These are phyloP conservation scores for Matsumyia berberina DNA, from an alignment of 2,888 invertebrate genomes.

Conservation along the genomic window DNA sequence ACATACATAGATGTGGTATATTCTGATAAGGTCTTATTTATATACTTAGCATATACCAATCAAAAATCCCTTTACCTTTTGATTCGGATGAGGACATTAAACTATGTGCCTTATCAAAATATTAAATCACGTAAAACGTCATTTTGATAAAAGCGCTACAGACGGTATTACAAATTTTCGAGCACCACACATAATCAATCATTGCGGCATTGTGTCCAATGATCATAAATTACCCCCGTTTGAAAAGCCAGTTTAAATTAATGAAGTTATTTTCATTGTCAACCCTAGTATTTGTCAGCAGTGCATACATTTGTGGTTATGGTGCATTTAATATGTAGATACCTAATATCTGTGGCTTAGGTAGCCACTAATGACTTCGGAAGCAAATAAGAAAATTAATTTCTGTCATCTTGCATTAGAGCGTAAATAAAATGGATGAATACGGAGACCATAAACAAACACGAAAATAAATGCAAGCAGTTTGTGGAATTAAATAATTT, in stretches of 20 bases:
- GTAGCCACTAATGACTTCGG: constrained; percentile 61
- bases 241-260: constrained; percentile 61
- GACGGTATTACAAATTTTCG: constrained; percentile 31
- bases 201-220: constrained; percentile 61
- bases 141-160: constrained; percentile 48
- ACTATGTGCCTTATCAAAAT: constrained; percentile 22
- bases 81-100: constrained; percentile 9
- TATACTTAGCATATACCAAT: no score
- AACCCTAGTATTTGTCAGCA: constrained; percentile 26
- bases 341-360: constrained; percentile 37
- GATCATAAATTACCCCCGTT: constrained; percentile 60
- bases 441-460: not conserved
- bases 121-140: constrained; percentile 28
- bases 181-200: constrained; percentile 63
- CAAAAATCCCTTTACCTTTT: constrained; percentile 4
- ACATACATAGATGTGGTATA: not conserved
- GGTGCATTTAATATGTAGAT: constrained; percentile 41
- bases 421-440: not conserved
- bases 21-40: constrained; percentile 7
- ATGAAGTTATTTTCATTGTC: constrained; percentile 57
- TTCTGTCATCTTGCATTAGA: not conserved
- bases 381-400: constrained; percentile 48
- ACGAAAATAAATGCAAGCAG: not conserved
- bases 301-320: constrained; percentile 43
- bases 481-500: no score